phyloP scores from a whole-genome alignment of 2,888 invertebrate genomes.

The Schizaphis graminum region DNA sequence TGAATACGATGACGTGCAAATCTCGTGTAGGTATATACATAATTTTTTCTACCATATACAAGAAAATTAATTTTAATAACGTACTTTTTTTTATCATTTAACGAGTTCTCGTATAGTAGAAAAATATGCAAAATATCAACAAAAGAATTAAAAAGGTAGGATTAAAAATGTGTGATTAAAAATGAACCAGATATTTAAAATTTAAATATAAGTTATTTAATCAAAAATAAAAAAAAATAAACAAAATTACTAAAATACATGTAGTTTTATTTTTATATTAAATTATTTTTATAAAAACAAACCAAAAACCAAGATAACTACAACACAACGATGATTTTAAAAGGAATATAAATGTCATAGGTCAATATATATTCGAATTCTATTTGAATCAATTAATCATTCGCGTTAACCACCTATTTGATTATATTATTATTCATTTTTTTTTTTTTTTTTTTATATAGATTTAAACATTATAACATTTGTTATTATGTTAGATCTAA shows the following conservation, averaged over 20 bases:
- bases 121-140: neutral
- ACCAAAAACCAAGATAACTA: neutral
- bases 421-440: neutral
- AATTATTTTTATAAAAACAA: neutral
- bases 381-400: neutral
- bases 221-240: neutral
- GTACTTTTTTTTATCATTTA: neutral
- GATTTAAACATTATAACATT: neutral
- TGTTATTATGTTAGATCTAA: neutral
- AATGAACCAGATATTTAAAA: neutral
- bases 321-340: neutral
- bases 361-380: neutral
- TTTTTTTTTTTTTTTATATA: too few species aligned
- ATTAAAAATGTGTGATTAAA: slow-evolving; percentile 6
- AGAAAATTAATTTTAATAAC: neutral
- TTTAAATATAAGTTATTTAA: neutral
- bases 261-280: neutral
- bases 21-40: neutral
- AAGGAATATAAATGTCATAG: neutral
- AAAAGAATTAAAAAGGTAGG: neutral
- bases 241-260: neutral
- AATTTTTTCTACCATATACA: neutral
- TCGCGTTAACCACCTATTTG: neutral
- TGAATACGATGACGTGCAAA: neutral
- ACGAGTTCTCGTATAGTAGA: neutral